Evolutionary conservation across 2,888 invertebrate species (phyloP).

Genomic region (Psylliodes chrysocephalus): DNA sequence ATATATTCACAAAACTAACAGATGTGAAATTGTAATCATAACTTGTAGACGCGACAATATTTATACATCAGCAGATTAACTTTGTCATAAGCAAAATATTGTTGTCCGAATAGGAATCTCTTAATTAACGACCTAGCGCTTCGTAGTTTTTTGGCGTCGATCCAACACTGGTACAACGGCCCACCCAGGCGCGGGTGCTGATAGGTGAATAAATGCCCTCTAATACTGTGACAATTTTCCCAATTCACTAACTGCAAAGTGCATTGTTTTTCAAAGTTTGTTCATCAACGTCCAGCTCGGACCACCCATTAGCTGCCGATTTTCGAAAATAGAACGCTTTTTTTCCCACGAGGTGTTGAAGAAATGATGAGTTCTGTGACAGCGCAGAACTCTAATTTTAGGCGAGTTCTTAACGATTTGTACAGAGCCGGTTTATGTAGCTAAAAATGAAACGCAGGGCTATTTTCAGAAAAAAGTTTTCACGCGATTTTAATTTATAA

Average conservation of each 20-base stretch:
- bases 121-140: slow-evolving; percentile 59
- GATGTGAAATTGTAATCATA: slow-evolving; percentile 35
- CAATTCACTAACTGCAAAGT: slow-evolving; percentile 59
- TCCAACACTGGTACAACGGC: slow-evolving; percentile 33
- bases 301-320: slow-evolving; percentile 59
- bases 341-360: slow-evolving; percentile 53
- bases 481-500: no score
- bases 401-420: slow-evolving; percentile 24
- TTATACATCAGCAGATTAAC: slow-evolving; percentile 60
- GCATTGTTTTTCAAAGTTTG: slow-evolving; percentile 57
- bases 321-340: slow-evolving; percentile 55
- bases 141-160: slow-evolving; percentile 46
- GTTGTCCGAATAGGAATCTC: slow-evolving; percentile 61
- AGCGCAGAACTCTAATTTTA: slow-evolving; percentile 44
- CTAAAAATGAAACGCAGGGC: no score
- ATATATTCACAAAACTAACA: slow-evolving; percentile 26
- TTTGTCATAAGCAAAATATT: slow-evolving; percentile 58
- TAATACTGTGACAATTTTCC: slow-evolving; percentile 58
- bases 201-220: slow-evolving; percentile 60
- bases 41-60: slow-evolving; percentile 62
- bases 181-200: slow-evolving; percentile 57
- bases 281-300: slow-evolving; percentile 56
- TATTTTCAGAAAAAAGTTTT: no score
- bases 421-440: background rate
- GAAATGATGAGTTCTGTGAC: slow-evolving; percentile 53